A percentile compares a stretch with the other conserved stretches of the same genome.
Conservation (phyloP, 2,113 vertebrate species). For the Lucifuga dentata region DNA sequence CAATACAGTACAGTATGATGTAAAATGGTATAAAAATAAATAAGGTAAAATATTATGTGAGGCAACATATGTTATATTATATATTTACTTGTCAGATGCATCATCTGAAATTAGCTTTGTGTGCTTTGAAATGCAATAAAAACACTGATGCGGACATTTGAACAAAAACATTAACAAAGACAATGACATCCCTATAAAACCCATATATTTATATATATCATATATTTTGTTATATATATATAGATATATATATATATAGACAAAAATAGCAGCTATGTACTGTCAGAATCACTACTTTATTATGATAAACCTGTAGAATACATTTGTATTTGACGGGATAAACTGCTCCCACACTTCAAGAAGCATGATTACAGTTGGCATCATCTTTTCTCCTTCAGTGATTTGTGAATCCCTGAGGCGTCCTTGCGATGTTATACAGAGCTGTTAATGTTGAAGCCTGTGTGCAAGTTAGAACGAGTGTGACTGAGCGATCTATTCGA, state of each 20-base stretch:
- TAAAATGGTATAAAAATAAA: too few relatives aligned
- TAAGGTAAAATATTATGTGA: too few relatives aligned
- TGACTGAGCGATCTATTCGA: conserved; percentile 33
- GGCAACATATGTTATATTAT: too few relatives aligned
- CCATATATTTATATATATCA: not conserved
- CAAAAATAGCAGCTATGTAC: too few relatives aligned
- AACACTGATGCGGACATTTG: too few relatives aligned
- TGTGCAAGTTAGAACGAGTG: conserved; percentile 36
- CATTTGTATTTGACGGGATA: too few relatives aligned
- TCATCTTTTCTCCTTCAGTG: conserved; percentile 2
- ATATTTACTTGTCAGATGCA: not conserved
- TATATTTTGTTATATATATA: too few relatives aligned
- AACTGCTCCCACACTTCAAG: not conserved
- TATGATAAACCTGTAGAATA: not conserved
- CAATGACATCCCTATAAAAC: not conserved
- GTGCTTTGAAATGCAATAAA: too few relatives aligned
- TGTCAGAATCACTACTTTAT: not conserved
- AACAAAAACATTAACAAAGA: too few relatives aligned
- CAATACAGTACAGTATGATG: too few relatives aligned
- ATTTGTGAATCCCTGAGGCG: conserved; percentile 27
- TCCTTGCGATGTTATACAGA: conserved; percentile 27
- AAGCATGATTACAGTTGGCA: not conserved
- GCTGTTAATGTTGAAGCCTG: conserved; percentile 34
- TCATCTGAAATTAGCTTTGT: not conserved
- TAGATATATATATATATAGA: too few relatives aligned